Evolutionary conservation across 1,140 invertebrate genomes (phyloP).

Genomic region (Rhopalosiphum maidis): DNA sequence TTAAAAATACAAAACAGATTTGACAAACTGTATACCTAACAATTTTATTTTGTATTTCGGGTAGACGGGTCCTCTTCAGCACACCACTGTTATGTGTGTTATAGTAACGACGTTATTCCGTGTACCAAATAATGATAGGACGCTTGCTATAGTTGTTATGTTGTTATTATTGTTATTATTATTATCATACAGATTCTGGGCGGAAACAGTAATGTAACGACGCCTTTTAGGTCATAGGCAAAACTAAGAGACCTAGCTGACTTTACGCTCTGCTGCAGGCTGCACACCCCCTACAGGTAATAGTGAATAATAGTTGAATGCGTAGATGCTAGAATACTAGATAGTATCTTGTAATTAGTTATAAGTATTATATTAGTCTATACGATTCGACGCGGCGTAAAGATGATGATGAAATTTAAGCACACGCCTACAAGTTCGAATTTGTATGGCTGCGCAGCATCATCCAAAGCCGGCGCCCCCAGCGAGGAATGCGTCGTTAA

Average conservation of each 20-base stretch:
- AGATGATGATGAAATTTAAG: background rate
- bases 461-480: background rate
- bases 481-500: background rate
- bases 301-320: background rate
- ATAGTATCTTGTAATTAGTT: background rate
- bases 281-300: background rate
- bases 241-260: background rate
- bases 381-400: background rate
- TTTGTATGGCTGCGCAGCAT: background rate
- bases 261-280: background rate
- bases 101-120: background rate
- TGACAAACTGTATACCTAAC: too few species aligned
- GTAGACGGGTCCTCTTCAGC: background rate
- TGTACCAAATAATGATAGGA: background rate
- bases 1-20: background rate
- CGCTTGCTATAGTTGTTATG: background rate
- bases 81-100: background rate
- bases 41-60: background rate
- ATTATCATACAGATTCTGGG: background rate
- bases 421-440: background rate
- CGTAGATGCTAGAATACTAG: background rate
- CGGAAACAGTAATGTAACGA: background rate
- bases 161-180: background rate
- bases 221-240: background rate
- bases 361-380: too few species aligned